phyloP scores from a whole-genome alignment of 2,888 invertebrate genomes.

The Aspidiotus destructor region DNA sequence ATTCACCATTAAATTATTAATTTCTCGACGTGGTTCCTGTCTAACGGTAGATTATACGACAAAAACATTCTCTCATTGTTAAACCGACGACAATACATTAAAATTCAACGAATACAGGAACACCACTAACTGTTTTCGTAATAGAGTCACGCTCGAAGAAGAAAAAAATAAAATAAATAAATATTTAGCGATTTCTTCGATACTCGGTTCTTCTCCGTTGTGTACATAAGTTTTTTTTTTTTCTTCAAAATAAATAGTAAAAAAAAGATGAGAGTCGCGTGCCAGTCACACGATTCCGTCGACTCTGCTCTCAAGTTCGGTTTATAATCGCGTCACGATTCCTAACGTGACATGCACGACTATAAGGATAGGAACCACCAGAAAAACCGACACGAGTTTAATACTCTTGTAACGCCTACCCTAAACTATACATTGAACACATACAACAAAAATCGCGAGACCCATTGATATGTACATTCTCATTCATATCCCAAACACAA shows the following conservation, averaged over 20 bases:
- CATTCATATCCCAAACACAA: too few relatives aligned
- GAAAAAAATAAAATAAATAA: not conserved
- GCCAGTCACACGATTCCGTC: conserved; percentile 29
- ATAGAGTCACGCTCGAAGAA: not conserved
- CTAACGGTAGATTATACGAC: too few relatives aligned
- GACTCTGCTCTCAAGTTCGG: conserved; percentile 18
- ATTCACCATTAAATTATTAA: too few relatives aligned
- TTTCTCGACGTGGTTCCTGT: too few relatives aligned
- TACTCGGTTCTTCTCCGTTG: not conserved
- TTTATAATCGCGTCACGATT: conserved; percentile 30
- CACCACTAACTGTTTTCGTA: not conserved
- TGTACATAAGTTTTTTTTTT: not conserved
- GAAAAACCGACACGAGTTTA: not conserved
- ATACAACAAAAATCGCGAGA: too few relatives aligned
- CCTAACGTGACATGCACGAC: conserved; percentile 30
- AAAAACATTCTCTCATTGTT: too few relatives aligned
- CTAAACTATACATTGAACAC: not conserved
- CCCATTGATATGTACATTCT: too few relatives aligned
- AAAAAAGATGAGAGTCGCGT: conserved; percentile 17
- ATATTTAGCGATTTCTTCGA: conserved; percentile 1
- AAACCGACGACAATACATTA: too few relatives aligned
- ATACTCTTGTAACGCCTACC: conserved; percentile 22
- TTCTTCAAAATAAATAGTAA: not conserved
- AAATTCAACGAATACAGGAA: too few relatives aligned
- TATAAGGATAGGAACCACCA: conserved; percentile 21